A percentile compares a stretch with the other conserved stretches of the same genome.
Evolutionary conservation across 1,140 invertebrate species (phyloP).

Genomic region (Drosophila varians): DNA sequence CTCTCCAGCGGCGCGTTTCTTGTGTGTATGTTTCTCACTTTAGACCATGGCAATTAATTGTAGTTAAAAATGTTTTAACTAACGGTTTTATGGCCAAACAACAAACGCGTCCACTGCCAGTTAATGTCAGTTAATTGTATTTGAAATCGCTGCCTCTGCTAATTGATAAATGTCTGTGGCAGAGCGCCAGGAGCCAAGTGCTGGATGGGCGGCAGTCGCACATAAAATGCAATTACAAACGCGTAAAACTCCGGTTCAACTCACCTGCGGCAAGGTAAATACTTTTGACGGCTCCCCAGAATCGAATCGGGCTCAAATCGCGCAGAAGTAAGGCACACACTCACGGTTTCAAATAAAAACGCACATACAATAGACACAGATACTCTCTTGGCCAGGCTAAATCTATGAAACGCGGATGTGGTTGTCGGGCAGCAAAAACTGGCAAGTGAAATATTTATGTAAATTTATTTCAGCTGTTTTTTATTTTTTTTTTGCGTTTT

Average conservation of each 20-base stretch:
- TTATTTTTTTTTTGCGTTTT: constrained; percentile 7
- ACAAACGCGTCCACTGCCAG: constrained; percentile 32
- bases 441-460: constrained; percentile 79
- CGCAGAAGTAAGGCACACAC: constrained; percentile 30
- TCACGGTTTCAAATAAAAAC: constrained; percentile 11
- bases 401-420: constrained; percentile 72
- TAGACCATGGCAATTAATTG: constrained; percentile 69
- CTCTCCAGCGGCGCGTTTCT: constrained; percentile 15
- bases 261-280: constrained; percentile 57
- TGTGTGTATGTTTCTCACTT: constrained; percentile 34
- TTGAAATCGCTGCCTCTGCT: constrained; percentile 67
- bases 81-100: constrained; percentile 73
- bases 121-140: constrained; percentile 74
- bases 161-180: constrained; percentile 69
- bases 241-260: constrained; percentile 58
- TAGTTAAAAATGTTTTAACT: constrained; percentile 70
- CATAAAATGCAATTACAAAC: constrained; percentile 77
- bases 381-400: constrained; percentile 46
- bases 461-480: constrained; percentile 76
- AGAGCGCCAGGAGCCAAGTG: constrained; percentile 12
- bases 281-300: constrained; percentile 16
- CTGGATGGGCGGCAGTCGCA: constrained; percentile 45
- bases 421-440: constrained; percentile 59
- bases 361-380: constrained; percentile 14
- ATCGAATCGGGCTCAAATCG: constrained; percentile 2